These are phyloP conservation scores for Hippolais icterina DNA, from an alignment of 2,113 vertebrate genomes.

Conservation along the genomic window DNA sequence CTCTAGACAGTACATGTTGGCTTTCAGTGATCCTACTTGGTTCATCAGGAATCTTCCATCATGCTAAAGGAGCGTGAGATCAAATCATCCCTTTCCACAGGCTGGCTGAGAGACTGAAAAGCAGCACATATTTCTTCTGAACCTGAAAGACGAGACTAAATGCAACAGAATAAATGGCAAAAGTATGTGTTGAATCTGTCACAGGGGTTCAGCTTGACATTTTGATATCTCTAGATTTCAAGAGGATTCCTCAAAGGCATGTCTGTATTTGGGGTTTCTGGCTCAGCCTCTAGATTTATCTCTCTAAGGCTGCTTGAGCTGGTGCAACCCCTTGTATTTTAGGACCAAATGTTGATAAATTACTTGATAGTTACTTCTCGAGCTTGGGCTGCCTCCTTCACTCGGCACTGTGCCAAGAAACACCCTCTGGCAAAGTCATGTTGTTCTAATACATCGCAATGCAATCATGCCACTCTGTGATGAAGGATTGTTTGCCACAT, in stretches of 20 bases:
- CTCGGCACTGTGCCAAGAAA: not conserved
- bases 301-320: not conserved
- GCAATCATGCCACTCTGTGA: not conserved
- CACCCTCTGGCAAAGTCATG: slow-evolving; percentile 53
- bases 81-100: not conserved
- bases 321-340: not conserved
- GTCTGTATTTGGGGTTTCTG: not conserved
- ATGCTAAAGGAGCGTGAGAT: not conserved
- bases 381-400: slow-evolving; percentile 7
- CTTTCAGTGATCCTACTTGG: not conserved
- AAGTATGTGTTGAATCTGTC: not conserved
- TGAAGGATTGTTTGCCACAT: slow-evolving; percentile 15
- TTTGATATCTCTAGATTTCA: slow-evolving; percentile 4
- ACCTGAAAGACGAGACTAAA: not conserved
- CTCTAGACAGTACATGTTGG: not conserved
- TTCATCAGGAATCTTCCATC: not conserved
- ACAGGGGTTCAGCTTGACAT: not conserved
- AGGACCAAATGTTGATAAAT: slow-evolving; percentile 16
- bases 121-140: not conserved
- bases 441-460: slow-evolving; percentile 33
- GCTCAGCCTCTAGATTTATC: slow-evolving; percentile 4
- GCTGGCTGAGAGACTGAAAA: not conserved
- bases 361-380: slow-evolving; percentile 1
- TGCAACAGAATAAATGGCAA: slow-evolving; percentile 14
- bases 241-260: not conserved